These are phyloP conservation scores for Cotesia glomerata DNA, from an alignment of 1,140 invertebrate genomes.

Conservation along the genomic window DNA sequence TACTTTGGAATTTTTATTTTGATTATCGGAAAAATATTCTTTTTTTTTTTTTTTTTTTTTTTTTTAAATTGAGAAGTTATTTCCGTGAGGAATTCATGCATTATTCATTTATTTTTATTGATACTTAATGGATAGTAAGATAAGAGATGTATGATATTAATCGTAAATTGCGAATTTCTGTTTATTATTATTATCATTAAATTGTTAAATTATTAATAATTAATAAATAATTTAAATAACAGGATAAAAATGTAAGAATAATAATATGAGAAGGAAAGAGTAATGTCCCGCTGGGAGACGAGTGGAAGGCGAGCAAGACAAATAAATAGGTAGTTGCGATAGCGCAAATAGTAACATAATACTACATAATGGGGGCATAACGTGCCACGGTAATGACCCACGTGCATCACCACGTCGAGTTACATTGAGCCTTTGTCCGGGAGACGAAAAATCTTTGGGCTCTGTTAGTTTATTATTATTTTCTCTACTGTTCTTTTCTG, in stretches of 20 bases:
- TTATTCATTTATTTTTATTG: not conserved
- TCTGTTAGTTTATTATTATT: conserved; percentile 8
- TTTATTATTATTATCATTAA: too few relatives aligned
- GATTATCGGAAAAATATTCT: not conserved
- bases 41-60: not conserved
- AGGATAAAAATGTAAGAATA: not conserved
- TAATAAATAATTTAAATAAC: not conserved
- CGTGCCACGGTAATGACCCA: conserved; percentile 43
- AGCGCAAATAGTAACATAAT: conserved; percentile 62
- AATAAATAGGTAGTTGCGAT: conserved; percentile 52
- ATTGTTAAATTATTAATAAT: too few relatives aligned
- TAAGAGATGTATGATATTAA: too few relatives aligned
- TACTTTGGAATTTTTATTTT: not conserved
- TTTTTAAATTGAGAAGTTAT: not conserved
- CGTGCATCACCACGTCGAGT: conserved; percentile 52
- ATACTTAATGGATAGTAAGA: too few relatives aligned
- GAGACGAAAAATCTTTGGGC: not conserved
- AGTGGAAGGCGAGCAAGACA: conserved; percentile 50
- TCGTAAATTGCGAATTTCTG: too few relatives aligned
- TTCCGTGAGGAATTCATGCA: not conserved
- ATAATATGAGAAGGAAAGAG: conserved; percentile 1
- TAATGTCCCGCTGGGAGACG: conserved; percentile 21
- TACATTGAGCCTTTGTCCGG: conserved; percentile 51
- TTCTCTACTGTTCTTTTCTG: conserved; percentile 1
- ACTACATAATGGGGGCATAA: conserved; percentile 59